Evolutionary conservation across 2,888 invertebrate genomes (phyloP), one percentile per base, ranked within the genome.

Genomic region (Cephalotes varians): DNA sequence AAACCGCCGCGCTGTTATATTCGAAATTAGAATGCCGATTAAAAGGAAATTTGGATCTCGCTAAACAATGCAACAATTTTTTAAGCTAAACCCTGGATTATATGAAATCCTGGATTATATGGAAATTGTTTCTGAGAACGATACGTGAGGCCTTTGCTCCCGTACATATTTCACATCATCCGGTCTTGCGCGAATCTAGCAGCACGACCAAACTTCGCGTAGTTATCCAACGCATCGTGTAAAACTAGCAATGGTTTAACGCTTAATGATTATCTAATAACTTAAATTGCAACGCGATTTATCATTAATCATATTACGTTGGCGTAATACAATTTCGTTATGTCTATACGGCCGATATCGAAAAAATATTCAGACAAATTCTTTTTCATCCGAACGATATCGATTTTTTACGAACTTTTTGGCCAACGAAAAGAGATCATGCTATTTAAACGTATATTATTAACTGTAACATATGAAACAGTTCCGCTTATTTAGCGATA

Each of bases 341-440:
- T 1, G 34, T 25, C 0, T 10, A n/a, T 1, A 62, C n/a, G 0
- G 10, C 34, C 10, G 62, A 37, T 0, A 28, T 56, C 0, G 15
- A 56, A 15, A 56, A 28, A 1, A 56, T 56, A 28, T 56, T 56
- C 15, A 10, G 56, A 6, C 56, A 56, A 28, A 56, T 56, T 0
- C 56, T 28, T 6, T 6, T 56, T 5, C 28, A 56, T 6, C 6
- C 6, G 1, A 28, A 56, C 2, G 12, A 28, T 5, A 15, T 7
- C 1, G 1, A 56, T 15, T 56, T 56, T 7, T 1, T 3, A 1
- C 25, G 56, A 0, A 56, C 28, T 2, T 2, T 56, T 1, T 25
- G 25, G 28, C 4, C 7, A 1, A 7, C 12, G 15, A 15, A 1
- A 5, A 0, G 0, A 12, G 0, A 6, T 1, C 28, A 0, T n/a